Base-by-base conservation (phyloP, 1,140 invertebrate genomes). In the Drosophila athabasca region DNA sequence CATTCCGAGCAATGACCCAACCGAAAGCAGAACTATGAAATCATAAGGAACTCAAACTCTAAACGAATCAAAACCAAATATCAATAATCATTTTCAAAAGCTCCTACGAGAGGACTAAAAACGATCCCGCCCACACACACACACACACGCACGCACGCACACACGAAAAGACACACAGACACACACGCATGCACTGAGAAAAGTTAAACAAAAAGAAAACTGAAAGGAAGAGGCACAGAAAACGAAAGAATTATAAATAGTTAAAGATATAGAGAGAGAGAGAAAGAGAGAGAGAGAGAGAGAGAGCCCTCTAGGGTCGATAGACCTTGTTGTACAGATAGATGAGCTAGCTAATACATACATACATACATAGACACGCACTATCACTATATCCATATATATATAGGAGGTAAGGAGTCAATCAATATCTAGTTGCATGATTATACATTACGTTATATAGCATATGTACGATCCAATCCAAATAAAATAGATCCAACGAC, bases 1-100 rank as follows among this genome's bases (percentile, higher is more conserved):
- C 83, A 89, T 88, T 89, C 84, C 83, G 84, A 89, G 83, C 83
- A 88, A 88, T 84, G 83, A 89, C 67, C 76, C 71, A 83, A 87
- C 61, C 52, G 58, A 70, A 79, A 79, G 72, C 62, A 26, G 61
- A 79, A 54, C 46, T 51, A 31, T 7, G 29, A 60, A 69, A 77
- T 44, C 19, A 46, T 55, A 67, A 52, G 7, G 24, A 48, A 61
- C 58, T 68, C 11, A 59, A 79, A 71, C 51, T n/a, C 9, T 49
- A 64, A 54, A 51, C 6, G 24, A 70, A 74, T 52, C 39, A 13
- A 68, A 74, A 49, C 9, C 2, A 55, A 59, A 29, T 62, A 22
- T 45, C 29, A 11, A 45, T 71, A 77, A 84, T 69, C 29, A 79
- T 54, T 84, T 51, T 78, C 76, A 69, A 60, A 69, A 81, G 67